phyloP scores from a whole-genome alignment of 2,113 vertebrate species.

The Rhombomys opimus region DNA sequence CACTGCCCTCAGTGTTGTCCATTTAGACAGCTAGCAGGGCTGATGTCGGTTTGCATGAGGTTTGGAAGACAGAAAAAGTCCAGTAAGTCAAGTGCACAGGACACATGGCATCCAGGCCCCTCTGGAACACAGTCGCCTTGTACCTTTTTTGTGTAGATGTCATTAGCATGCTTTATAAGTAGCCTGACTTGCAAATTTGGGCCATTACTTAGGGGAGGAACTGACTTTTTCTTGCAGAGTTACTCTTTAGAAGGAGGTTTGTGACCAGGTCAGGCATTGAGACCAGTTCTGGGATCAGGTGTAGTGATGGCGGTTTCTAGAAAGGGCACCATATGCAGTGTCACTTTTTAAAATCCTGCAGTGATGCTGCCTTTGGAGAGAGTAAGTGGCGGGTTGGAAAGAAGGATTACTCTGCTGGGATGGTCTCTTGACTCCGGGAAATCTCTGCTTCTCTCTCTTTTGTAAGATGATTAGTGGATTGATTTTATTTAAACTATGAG shows the following conservation, averaged over 20 bases:
- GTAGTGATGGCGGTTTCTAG: conserved; percentile 35
- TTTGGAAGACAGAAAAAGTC: background rate
- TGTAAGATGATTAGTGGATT: conserved; percentile 61
- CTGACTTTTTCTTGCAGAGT: conserved; percentile 35
- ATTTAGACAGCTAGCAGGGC: background rate
- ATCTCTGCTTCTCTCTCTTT: conserved; percentile 54
- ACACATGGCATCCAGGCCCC: background rate
- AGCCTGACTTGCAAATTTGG: conserved; percentile 32
- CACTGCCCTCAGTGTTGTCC: background rate
- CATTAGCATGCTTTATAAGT: background rate
- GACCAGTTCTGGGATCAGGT: conserved; percentile 55
- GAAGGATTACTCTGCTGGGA: conserved; percentile 31
- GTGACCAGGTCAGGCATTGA: background rate
- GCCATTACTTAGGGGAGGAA: conserved; percentile 16
- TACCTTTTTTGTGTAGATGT: background rate
- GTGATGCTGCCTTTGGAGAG: conserved; percentile 51
- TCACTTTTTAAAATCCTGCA: conserved; percentile 23
- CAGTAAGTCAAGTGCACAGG: background rate
- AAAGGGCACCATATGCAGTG: background rate
- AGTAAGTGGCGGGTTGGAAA: conserved; percentile 17
- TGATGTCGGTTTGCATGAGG: background rate
- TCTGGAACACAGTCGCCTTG: background rate
- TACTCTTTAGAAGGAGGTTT: background rate
- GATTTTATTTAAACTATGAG: conserved; percentile 72
- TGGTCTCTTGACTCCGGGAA: conserved; percentile 36